A percentile compares a stretch with the other conserved stretches of the same genome.
Conservation (phyloP, 2,113 vertebrate species). For the Calonectris borealis region DNA sequence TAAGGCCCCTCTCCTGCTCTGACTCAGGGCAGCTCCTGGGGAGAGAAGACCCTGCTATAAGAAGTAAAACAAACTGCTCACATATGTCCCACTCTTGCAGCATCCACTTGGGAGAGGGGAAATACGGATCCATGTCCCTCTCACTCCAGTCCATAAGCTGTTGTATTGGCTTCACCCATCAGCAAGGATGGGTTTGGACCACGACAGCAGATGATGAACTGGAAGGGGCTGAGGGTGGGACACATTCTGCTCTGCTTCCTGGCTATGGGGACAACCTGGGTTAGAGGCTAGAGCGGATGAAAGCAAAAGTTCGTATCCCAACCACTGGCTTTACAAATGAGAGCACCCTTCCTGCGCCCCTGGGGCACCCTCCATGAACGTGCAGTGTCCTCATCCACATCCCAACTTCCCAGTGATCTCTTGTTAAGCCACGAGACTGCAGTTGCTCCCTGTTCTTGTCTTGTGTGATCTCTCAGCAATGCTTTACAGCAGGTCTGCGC, state of each 20-base stretch:
- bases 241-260: neutral
- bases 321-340: neutral
- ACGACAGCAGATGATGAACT: neutral
- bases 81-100: neutral
- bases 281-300: neutral
- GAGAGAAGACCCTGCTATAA: neutral
- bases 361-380: neutral
- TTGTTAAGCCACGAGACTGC: neutral
- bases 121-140: neutral
- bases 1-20: neutral
- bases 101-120: neutral
- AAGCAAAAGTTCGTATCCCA: neutral
- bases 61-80: neutral
- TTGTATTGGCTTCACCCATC: neutral
- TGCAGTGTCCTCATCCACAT: neutral
- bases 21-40: neutral
- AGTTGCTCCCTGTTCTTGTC: neutral
- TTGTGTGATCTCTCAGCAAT: neutral
- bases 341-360: neutral
- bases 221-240: neutral
- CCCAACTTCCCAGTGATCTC: neutral
- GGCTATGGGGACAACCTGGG: rapidly evolving
- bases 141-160: neutral
- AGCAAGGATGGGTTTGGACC: neutral
- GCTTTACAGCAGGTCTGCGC: neutral